phyloP scores from a whole-genome alignment of 2,888 invertebrate species.

The Amphimallon solstitiale region DNA sequence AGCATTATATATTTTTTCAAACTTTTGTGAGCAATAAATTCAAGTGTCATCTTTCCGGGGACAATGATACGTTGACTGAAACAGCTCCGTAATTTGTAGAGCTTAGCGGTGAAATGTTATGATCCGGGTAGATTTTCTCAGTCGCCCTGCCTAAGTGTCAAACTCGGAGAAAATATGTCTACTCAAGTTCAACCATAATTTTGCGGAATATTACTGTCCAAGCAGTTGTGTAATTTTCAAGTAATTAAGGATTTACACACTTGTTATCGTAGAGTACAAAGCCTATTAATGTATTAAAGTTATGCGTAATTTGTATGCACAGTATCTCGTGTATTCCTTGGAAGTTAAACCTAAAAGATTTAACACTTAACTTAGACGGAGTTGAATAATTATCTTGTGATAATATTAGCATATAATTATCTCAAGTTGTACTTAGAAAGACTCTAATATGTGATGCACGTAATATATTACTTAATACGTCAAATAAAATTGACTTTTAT shows the following conservation, averaged over 20 bases:
- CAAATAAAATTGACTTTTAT: too few relatives aligned
- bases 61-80: conserved; percentile 30
- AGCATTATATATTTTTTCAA: conserved; percentile 14
- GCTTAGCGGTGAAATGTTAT: conserved; percentile 37
- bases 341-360: conserved; percentile 9
- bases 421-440: too few relatives aligned
- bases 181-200: conserved; percentile 34
- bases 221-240: conserved; percentile 29
- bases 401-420: conserved; percentile 21
- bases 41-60: conserved; percentile 25
- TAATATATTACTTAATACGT: too few relatives aligned
- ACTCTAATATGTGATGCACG: too few relatives aligned
- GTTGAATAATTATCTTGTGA: conserved; percentile 2
- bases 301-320: conserved; percentile 14
- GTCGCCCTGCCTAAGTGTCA: conserved; percentile 28
- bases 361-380: conserved; percentile 3
- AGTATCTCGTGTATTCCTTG: not conserved
- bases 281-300: conserved; percentile 26
- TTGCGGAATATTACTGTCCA: conserved; percentile 20
- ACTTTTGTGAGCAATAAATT: conserved; percentile 23
- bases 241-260: conserved; percentile 33
- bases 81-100: conserved; percentile 35
- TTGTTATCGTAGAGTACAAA: conserved; percentile 27
- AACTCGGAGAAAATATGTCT: conserved; percentile 32
- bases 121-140: conserved; percentile 34